phyloP scores from a whole-genome alignment of 2,797 vertebrate species.

The Delichon dasypus region DNA sequence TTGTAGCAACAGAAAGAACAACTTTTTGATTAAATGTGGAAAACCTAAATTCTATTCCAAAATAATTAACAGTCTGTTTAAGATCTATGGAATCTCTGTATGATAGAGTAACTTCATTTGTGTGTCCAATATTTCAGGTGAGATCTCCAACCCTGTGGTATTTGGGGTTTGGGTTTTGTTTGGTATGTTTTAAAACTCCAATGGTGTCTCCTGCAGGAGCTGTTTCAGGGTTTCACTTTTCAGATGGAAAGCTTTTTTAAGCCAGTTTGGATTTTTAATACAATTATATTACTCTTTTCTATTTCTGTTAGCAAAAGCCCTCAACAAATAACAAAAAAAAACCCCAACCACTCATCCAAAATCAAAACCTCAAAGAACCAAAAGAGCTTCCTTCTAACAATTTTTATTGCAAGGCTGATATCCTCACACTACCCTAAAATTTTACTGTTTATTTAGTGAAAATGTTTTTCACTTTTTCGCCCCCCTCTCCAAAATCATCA shows the following conservation, averaged over 20 bases:
- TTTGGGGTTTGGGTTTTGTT: background rate
- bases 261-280: background rate
- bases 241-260: background rate
- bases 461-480: background rate
- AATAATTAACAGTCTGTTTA: background rate
- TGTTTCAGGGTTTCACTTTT: background rate
- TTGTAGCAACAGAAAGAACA: background rate
- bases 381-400: background rate
- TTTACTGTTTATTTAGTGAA: background rate
- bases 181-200: background rate
- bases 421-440: background rate
- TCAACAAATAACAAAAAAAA: background rate
- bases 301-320: background rate
- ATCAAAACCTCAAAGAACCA: background rate
- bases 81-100: background rate
- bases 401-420: background rate
- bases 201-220: background rate
- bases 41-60: background rate
- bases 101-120: background rate
- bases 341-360: fast-evolving
- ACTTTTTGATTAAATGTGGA: background rate
- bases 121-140: background rate
- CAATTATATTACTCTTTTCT: background rate
- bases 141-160: background rate
- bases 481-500: background rate